Conservation (phyloP, 1,140 invertebrate genomes). For the Mylabris phalerata region DNA sequence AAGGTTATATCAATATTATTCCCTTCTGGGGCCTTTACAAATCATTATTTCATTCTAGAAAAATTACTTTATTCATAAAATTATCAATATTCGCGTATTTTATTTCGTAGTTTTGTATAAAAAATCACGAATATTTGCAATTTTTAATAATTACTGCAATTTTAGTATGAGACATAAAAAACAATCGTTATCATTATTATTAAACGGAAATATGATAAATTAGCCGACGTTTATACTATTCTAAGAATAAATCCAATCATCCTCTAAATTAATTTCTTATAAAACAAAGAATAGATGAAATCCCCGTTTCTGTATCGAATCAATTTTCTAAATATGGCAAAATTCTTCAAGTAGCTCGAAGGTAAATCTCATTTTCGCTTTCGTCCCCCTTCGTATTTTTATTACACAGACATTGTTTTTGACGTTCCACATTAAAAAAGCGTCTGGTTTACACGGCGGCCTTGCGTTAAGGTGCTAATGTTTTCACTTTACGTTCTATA, state of each 20-base stretch:
- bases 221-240: not conserved
- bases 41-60: not conserved
- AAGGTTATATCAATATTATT: not conserved
- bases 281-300: not conserved
- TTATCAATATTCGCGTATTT: not conserved
- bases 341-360: conserved; percentile 16
- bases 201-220: conserved; percentile 13
- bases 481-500: conserved; percentile 40
- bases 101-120: too few species aligned
- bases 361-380: conserved; percentile 29
- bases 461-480: conserved; percentile 40
- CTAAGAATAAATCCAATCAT: not conserved
- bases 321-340: conserved; percentile 21
- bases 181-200: not conserved
- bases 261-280: not conserved
- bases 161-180: conserved; percentile 6
- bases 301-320: not conserved
- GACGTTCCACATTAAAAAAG: conserved; percentile 34
- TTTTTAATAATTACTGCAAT: not conserved
- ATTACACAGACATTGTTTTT: conserved; percentile 36
- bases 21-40: too few species aligned
- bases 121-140: too few species aligned
- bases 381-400: conserved; percentile 13
- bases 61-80: conserved; percentile 4
- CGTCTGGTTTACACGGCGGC: conserved; percentile 10